phyloP scores from a whole-genome alignment of 2,888 invertebrate genomes.

The Theristus sp. region DNA sequence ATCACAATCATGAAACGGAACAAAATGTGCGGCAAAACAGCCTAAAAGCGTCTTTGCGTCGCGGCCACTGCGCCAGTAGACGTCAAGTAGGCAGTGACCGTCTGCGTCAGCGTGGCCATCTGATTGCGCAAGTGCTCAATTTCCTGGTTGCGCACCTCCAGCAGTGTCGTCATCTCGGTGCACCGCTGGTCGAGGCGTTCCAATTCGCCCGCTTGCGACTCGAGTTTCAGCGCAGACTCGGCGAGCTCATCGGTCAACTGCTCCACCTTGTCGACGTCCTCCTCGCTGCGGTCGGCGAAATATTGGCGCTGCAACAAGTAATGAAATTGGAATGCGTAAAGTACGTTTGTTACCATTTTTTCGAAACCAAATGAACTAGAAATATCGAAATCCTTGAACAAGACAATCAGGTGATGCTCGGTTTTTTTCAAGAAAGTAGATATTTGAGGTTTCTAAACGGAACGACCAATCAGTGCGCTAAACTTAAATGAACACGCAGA shows the following conservation, averaged over 20 bases:
- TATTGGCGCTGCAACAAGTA: background rate
- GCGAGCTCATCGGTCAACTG: background rate
- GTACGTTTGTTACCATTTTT: too few relatives aligned
- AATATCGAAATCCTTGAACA: too few relatives aligned
- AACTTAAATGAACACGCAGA: too few relatives aligned
- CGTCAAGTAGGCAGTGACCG: background rate
- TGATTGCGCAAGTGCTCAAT: background rate
- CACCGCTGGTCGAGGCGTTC: background rate
- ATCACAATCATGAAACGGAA: too few relatives aligned
- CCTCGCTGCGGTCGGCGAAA: background rate
- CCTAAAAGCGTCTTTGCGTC: too few relatives aligned
- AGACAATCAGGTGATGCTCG: too few relatives aligned
- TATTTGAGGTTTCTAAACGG: too few relatives aligned
- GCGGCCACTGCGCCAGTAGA: too few relatives aligned
- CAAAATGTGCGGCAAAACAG: too few relatives aligned
- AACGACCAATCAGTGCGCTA: too few relatives aligned
- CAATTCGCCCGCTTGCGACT: background rate
- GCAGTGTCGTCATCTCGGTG: background rate
- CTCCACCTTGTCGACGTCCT: background rate
- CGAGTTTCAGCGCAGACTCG: background rate
- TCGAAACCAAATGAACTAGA: too few relatives aligned
- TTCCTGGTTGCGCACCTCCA: background rate
- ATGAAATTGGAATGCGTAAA: background rate
- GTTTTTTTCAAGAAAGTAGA: too few relatives aligned
- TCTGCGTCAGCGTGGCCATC: background rate